Evolutionary conservation across 2,113 vertebrate genomes (phyloP), one percentile per base, ranked within the genome.

Genomic region (Todiramphus saurophagus): DNA sequence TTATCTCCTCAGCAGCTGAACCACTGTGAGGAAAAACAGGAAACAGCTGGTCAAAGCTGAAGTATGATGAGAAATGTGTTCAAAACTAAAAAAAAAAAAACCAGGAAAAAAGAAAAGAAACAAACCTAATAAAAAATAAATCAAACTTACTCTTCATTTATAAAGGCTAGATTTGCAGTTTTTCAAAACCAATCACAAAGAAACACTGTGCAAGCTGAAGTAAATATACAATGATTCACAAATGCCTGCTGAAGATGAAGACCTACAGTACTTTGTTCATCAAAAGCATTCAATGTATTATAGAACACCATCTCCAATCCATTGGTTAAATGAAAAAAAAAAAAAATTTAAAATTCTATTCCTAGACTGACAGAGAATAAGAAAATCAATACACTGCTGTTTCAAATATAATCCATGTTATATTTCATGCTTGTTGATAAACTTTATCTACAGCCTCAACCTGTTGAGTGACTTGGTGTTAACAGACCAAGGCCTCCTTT

Each of bases 21-120:
- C 48, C 58, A 73, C 83, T 73, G 44, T n/a, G 44, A 89, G 19
- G 48, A 93, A 96, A 94, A 93, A 92, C 94, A 97, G 96, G 96
- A 97, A 96, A 96, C 96, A 96, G 96, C 96, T 95, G 96, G 83
- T 73, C 69, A 95, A 90, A 91, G 90, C 83, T 63, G 10, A 92
- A 20, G 10, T 35, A 31, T 31, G 44, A 91, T 66, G 82, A 93
- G 70, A 94, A 94, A 81, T 37, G 39, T 64, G 77, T 84, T 60
- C 59, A 92, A 78, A 94, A 75, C 30, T 59, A 74, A 82, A 68
- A 64, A 28, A 63, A 31, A 62, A 25, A 28, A 39, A 63, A n/a
- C n/a, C 11, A 58, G 33, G 10, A 24, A 11, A 51, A 46, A 46
- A 10, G 20, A 46, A 33, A 19, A 58, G 11, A 51, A 59, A n/a